Evolutionary conservation across 2,888 invertebrate species (phyloP), one percentile per base, ranked within the genome.

Genomic region (Drosophila neonasuta): DNA sequence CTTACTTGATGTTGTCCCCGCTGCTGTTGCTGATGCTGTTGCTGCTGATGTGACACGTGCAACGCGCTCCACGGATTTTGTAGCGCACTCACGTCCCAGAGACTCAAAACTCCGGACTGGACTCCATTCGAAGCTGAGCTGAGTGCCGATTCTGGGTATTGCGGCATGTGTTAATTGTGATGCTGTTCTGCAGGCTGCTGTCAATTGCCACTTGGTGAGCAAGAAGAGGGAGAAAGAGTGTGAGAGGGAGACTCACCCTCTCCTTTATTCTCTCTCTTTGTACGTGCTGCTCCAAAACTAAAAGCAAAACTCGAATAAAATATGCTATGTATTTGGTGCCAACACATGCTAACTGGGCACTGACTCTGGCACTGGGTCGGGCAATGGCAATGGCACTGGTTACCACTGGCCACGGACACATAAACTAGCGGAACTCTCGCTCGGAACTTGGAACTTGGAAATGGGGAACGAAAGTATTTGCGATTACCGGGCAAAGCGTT

Each of bases 121-220:
- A 59, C 68, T 56, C 62, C 61, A 24, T 41, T 36, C 52, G 55
- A 30, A 42, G 59, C 20, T 56, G 39, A 56, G 54, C 41, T 42
- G 41, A 42, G 41, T 32, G 32, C 17, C 69, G 74, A 68, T 60
- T 54, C 63, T 32, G 60, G 60, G 60, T 69, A 69, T 46, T 46
- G 57, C 54, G 74, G 73, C 74, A 69, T 73, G 80, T 80, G 80
- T 80, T 80, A 80, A 80, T 80, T 80, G 84, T 80, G 78, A 66
- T 71, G 80, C 80, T 71, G 82, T 56, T 79, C 69, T 57, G 57
- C 65, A 45, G 61, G 55, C 74, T 62, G 71, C 84, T 78, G 80
- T 74, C 80, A 80, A 82, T 73, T 77, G 69, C 71, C 66, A 59
- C 75, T 74, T 49, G 64, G 46, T 51, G 58, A 17, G 45, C 15